Evolutionary conservation across 1,140 invertebrate genomes (phyloP).

Genomic region (Tetramorium simillimum): DNA sequence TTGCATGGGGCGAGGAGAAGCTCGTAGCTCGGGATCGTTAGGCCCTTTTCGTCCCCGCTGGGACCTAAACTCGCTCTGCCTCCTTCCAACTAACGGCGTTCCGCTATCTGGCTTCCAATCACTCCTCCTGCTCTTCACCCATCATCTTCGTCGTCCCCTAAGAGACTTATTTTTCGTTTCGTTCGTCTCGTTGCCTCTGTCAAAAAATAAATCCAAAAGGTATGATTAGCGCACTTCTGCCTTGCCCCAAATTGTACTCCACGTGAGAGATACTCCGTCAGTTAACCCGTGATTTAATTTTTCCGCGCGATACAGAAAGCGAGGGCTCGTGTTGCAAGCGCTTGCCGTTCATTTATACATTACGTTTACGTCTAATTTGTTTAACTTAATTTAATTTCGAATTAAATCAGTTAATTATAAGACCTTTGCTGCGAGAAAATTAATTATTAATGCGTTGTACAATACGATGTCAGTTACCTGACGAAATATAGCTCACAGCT

Average conservation of each 20-base stretch:
- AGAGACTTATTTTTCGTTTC: conserved; percentile 22
- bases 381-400: neutral
- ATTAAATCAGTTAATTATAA: neutral
- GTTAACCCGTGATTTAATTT: neutral
- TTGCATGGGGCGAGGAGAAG: conserved; percentile 81
- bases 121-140: conserved; percentile 16
- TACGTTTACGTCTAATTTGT: neutral
- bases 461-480: neutral
- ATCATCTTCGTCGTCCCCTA: conserved; percentile 27
- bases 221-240: conserved; percentile 5
- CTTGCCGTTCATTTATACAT: neutral
- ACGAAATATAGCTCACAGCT: neutral
- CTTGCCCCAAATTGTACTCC: neutral
- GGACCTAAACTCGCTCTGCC: conserved; percentile 51
- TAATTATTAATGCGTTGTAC: conserved; percentile 18
- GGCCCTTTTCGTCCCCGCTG: conserved; percentile 73
- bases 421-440: neutral
- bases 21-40: conserved; percentile 78
- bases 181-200: conserved; percentile 14
- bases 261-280: neutral
- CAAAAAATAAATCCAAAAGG: conserved; percentile 21
- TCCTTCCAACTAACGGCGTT: conserved; percentile 51
- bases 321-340: neutral
- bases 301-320: neutral
- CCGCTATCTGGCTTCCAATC: conserved; percentile 46